Evolutionary conservation across 2,113 vertebrate species (phyloP).

Genomic region (Hippocampus guttulatus): DNA sequence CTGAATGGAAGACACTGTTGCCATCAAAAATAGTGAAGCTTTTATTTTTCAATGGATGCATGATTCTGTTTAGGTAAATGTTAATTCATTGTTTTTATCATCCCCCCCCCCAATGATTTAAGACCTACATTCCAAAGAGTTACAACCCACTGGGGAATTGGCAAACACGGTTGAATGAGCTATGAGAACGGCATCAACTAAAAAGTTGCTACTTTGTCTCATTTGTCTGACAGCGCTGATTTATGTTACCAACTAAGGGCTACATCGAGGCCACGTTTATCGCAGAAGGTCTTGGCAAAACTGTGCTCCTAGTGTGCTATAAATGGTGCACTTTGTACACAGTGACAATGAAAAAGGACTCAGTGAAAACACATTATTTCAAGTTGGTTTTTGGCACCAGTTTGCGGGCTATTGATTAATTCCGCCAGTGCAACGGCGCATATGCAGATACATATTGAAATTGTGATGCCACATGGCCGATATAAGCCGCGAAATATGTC

Average conservation of each 20-base stretch:
- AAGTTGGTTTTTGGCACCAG: neutral
- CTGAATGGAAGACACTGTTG: no score
- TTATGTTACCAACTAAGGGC: conserved; percentile 1
- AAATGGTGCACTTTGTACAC: neutral
- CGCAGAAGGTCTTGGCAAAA: conserved; percentile 7
- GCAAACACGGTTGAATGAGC: conserved; percentile 1
- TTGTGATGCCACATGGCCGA: conserved; percentile 59
- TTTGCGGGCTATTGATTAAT: neutral
- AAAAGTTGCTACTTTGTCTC: conserved; percentile 9
- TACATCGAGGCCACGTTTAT: conserved; percentile 16
- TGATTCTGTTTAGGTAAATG: no score
- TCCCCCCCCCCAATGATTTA: no score
- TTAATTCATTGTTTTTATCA: no score
- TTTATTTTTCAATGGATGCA: no score
- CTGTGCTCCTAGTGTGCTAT: neutral
- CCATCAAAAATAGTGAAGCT: no score
- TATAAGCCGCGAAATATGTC: conserved; percentile 53
- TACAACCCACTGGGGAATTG: neutral
- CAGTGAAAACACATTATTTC: neutral
- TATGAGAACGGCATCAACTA: conserved; percentile 2
- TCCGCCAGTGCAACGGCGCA: neutral
- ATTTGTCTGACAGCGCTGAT: conserved; percentile 9
- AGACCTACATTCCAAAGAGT: conserved; percentile 1
- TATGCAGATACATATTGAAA: conserved; percentile 31
- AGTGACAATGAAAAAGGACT: neutral